Percentiles rank a stretch among this genome's conserved stretches.
Conservation (phyloP, 2,888 invertebrate genomes). For the Acleris emargana region DNA sequence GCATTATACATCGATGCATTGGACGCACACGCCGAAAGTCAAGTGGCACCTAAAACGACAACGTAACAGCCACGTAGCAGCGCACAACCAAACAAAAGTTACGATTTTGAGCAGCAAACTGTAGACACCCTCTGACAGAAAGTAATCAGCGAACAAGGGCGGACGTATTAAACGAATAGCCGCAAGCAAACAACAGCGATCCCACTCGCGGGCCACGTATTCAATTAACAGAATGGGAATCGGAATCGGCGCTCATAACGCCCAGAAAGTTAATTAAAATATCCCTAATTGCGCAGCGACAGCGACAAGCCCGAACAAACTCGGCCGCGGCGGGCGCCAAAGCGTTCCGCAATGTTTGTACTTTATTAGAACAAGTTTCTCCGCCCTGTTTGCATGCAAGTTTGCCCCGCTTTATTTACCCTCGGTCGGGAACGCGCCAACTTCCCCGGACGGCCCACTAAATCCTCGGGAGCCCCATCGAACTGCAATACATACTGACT, state of each 20-base stretch:
- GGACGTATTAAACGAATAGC: constrained; percentile 54
- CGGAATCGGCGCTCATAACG: constrained; percentile 69
- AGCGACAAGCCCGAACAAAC: constrained; percentile 47
- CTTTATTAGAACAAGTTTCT: constrained; percentile 74
- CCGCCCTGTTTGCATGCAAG: constrained; percentile 67
- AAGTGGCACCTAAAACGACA: constrained; percentile 12
- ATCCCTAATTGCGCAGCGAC: constrained; percentile 62
- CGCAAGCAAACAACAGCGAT: constrained; percentile 56
- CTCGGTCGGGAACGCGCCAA: constrained; percentile 52
- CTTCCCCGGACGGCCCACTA: constrained; percentile 48
- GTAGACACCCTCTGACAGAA: constrained; percentile 21
- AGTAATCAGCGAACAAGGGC: constrained; percentile 50
- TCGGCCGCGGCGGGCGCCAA: constrained; percentile 47
- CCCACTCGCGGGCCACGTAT: constrained; percentile 60
- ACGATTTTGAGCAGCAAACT: constrained; percentile 20
- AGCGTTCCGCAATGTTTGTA: constrained; percentile 70
- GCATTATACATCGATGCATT: too few relatives aligned
- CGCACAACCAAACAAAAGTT: constrained; percentile 29
- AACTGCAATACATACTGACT: constrained; percentile 16
- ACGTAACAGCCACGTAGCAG: constrained; percentile 17
- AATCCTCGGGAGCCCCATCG: constrained; percentile 43
- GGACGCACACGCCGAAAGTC: background rate
- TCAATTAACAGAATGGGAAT: constrained; percentile 74
- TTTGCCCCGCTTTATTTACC: constrained; percentile 62
- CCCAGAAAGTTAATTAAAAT: constrained; percentile 72